These are phyloP conservation scores for Heliconius cydno DNA, from an alignment of 2,888 invertebrate species.

Conservation along the genomic window DNA sequence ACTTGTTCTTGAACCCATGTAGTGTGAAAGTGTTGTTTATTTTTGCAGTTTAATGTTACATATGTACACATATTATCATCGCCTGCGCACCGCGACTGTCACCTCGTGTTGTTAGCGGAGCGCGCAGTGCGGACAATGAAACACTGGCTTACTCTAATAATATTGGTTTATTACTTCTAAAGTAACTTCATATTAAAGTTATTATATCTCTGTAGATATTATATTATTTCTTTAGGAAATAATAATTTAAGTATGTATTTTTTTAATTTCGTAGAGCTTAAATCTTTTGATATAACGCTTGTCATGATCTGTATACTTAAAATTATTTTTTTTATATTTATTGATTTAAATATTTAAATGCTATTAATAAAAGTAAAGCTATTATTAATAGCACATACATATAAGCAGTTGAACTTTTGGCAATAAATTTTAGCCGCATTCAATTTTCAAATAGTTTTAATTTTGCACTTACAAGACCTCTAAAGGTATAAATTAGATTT, in stretches of 20 bases:
- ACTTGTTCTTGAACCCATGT: slow-evolving; percentile 84
- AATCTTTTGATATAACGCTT: background rate
- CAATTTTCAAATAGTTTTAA: background rate
- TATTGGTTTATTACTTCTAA: slow-evolving; percentile 57
- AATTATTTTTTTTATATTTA: background rate
- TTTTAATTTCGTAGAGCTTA: no score
- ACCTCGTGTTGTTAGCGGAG: slow-evolving; percentile 63
- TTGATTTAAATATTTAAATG: no score
- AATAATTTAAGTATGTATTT: background rate
- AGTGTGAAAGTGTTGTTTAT: slow-evolving; percentile 83
- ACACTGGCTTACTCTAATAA: slow-evolving; percentile 56
- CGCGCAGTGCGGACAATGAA: slow-evolving; percentile 59
- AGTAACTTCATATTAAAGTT: background rate
- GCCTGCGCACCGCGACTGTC: slow-evolving; percentile 73
- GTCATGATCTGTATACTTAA: background rate
- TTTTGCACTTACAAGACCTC: background rate
- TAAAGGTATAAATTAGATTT: no score
- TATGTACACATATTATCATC: slow-evolving; percentile 84
- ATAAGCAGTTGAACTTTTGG: background rate
- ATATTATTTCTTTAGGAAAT: background rate
- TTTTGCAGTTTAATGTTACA: slow-evolving; percentile 84
- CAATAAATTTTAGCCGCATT: background rate
- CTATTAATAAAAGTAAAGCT: no score
- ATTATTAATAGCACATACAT: no score
- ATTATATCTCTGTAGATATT: background rate